Conservation (phyloP, 1,140 invertebrate species). For the Microplitis mediator region DNA sequence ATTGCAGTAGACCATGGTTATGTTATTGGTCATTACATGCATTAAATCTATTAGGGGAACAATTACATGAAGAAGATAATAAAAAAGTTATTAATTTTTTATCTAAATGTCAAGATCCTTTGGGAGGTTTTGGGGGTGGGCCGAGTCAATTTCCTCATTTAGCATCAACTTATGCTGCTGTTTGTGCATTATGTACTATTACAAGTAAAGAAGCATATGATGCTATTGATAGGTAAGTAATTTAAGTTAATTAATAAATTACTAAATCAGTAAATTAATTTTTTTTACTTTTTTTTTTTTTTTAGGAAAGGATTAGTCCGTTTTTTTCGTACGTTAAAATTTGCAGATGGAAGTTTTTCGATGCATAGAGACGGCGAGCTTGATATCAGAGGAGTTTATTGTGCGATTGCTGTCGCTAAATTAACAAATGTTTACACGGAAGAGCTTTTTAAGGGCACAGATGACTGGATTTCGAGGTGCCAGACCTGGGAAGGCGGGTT, state of each 20-base stretch:
- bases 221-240: conserved; percentile 78
- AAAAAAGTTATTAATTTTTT: conserved; percentile 74
- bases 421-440: conserved; percentile 82
- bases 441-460: conserved; percentile 82
- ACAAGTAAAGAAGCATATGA: conserved; percentile 86
- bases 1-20: conserved; percentile 94
- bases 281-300: conserved; percentile 8
- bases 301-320: conserved; percentile 70
- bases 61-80: conserved; percentile 71
- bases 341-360: conserved; percentile 87
- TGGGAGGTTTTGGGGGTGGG: conserved; percentile 93
- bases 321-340: conserved; percentile 79
- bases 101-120: conserved; percentile 75
- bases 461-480: conserved; percentile 90
- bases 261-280: conserved; percentile 5
- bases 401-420: conserved; percentile 88
- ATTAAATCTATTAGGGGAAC: conserved; percentile 79
- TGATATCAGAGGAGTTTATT: conserved; percentile 94
- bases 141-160: conserved; percentile 91
- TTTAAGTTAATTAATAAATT: conserved; percentile 5
- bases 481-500: conserved; percentile 99
- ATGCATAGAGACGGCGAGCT: conserved; percentile 94
- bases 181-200: conserved; percentile 89
- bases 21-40: conserved; percentile 95
- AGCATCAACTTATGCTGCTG: conserved; percentile 95